Conservation (phyloP, 2,888 invertebrate species). For the Chymomyza amoena region DNA sequence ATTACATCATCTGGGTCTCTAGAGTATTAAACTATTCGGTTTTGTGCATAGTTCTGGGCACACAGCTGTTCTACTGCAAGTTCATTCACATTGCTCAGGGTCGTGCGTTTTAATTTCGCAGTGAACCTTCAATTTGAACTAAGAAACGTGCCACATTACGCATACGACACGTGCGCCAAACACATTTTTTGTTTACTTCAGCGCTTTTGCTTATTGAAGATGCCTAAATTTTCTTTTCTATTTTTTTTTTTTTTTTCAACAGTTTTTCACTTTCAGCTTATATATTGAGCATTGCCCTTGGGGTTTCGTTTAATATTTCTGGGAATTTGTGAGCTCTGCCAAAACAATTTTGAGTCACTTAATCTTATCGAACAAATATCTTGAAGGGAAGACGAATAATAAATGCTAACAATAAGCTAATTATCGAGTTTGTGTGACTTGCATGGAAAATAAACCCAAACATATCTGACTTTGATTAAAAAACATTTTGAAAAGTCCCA, state of each 20-base stretch:
- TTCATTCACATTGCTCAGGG: not conserved
- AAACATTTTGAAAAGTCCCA: not conserved
- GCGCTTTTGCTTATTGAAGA: not conserved
- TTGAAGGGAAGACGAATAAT: not conserved
- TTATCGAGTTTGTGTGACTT: not conserved
- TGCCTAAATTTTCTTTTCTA: not conserved
- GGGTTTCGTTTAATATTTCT: not conserved
- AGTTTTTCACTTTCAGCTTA: not conserved
- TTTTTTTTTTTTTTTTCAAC: not conserved
- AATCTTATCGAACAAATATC: not conserved
- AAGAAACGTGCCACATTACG: not conserved
- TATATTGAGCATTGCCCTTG: not conserved
- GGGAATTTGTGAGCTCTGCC: not conserved
- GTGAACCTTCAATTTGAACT: not conserved
- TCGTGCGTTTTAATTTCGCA: not conserved
- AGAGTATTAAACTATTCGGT: not conserved
- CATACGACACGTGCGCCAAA: constrained; percentile 1
- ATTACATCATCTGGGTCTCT: not conserved
- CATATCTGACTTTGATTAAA: not conserved
- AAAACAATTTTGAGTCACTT: not conserved
- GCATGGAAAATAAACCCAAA: not conserved
- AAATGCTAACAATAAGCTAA: not conserved
- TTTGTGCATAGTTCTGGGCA: not conserved
- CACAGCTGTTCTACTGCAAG: not conserved
- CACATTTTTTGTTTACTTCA: not conserved